Evolutionary conservation across 1,140 invertebrate species (phyloP).

Genomic region (Latrodectus geometricus): DNA sequence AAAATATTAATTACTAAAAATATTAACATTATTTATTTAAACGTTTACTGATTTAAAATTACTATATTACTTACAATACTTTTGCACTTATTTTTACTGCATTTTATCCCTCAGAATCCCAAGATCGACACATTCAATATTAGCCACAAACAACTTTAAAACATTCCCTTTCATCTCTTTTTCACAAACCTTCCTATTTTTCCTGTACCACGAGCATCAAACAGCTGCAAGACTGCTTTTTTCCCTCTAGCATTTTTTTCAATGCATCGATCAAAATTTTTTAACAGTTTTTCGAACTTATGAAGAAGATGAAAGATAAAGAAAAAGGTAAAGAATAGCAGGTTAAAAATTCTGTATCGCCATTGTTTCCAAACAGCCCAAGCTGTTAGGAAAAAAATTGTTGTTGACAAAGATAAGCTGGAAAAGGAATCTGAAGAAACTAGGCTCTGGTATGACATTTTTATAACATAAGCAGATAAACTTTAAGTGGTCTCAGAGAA

Average conservation of each 20-base stretch:
- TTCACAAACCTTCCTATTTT: neutral
- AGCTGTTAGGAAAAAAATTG: slow-evolving; percentile 7
- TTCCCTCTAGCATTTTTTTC: neutral
- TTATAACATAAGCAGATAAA: slow-evolving; percentile 61
- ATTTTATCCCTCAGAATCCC: too few relatives aligned
- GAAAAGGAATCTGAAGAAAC: slow-evolving; percentile 46
- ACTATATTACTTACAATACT: too few relatives aligned
- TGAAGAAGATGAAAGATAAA: neutral
- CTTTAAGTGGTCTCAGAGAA: slow-evolving; percentile 53
- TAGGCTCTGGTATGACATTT: slow-evolving; percentile 40
- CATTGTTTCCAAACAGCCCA: slow-evolving; percentile 31
- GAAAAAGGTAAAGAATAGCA: neutral
- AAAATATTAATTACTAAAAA: too few relatives aligned
- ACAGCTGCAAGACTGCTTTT: neutral
- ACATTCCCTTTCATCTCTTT: neutral
- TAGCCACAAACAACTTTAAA: neutral
- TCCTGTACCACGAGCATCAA: neutral
- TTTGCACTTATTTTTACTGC: too few relatives aligned
- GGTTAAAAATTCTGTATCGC: slow-evolving; percentile 35
- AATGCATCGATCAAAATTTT: neutral
- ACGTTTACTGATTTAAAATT: too few relatives aligned
- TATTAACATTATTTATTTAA: too few relatives aligned
- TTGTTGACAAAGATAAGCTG: slow-evolving; percentile 30
- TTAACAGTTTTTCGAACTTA: neutral
- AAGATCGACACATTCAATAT: too few relatives aligned